A percentile compares a stretch with the other conserved stretches of the same genome.
Conservation (phyloP, 2,797 vertebrate genomes). For the Steatocranus sp. region DNA sequence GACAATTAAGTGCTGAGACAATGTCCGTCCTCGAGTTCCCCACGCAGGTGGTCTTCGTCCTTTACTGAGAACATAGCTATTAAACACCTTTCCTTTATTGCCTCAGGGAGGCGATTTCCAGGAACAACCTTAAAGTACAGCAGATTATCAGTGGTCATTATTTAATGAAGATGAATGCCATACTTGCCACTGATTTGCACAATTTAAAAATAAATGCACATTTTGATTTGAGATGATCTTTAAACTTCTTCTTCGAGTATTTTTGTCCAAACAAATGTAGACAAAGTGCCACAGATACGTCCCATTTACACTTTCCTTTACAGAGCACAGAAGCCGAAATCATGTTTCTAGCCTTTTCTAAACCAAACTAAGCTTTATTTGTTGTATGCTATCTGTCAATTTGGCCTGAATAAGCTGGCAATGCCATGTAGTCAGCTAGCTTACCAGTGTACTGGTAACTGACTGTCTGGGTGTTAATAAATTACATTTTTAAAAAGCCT, state of each 20-base stretch:
- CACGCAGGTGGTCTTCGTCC: not conserved
- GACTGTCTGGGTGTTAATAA: not conserved
- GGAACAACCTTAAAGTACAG: not conserved
- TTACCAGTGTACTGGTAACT: not conserved
- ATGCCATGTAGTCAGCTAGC: not conserved
- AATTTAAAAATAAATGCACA: not conserved
- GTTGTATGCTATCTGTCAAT: not conserved
- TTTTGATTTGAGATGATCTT: not conserved
- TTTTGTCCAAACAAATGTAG: not conserved
- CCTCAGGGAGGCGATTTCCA: not conserved
- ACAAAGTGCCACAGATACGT: not conserved
- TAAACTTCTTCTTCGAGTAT: not conserved
- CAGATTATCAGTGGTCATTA: not conserved
- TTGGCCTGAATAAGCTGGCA: not conserved
- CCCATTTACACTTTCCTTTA: accelerated
- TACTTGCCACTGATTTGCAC: not conserved
- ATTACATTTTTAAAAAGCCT: not conserved
- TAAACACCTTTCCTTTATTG: not conserved
- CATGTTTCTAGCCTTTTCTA: not conserved
- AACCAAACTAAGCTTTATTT: not conserved
- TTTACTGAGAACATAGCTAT: not conserved
- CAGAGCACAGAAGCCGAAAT: not conserved
- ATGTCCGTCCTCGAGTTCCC: not conserved
- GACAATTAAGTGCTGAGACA: not conserved
- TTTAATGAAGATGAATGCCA: not conserved